Evolutionary conservation across 2,113 vertebrate species (phyloP).

Genomic region (Ictalurus furcatus): DNA sequence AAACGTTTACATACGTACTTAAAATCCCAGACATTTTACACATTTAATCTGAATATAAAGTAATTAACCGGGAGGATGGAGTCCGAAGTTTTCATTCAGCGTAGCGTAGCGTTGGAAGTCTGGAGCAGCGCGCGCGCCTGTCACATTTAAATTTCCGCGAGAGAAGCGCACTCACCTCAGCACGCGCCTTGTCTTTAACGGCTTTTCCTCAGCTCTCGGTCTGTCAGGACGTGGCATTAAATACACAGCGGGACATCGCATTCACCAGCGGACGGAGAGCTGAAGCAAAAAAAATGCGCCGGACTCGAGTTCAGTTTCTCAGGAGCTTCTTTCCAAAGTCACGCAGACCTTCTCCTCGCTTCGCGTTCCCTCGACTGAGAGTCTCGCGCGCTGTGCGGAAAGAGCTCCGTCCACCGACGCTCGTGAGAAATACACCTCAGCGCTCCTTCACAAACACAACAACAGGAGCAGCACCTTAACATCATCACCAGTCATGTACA

Average conservation of each 20-base stretch:
- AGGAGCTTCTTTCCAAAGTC: constrained; percentile 45
- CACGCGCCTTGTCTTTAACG: neutral
- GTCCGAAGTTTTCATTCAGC: neutral
- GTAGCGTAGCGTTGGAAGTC: neutral
- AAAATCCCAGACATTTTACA: neutral
- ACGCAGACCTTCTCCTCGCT: constrained; percentile 15
- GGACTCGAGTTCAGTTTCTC: neutral
- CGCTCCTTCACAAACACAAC: neutral
- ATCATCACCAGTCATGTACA: neutral
- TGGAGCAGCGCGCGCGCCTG: constrained; percentile 24
- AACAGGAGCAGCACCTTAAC: neutral
- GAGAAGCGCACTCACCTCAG: neutral
- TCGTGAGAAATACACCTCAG: constrained; percentile 61
- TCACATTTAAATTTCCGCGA: constrained; percentile 12
- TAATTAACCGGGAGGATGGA: too few species aligned
- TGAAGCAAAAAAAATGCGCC: neutral
- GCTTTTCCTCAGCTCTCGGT: neutral
- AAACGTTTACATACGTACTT: accelerated
- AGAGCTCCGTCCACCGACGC: constrained; percentile 70
- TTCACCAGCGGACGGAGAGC: neutral
- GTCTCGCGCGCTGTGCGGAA: neutral
- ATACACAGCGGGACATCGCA: neutral
- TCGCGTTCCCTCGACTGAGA: neutral
- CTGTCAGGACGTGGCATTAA: neutral
- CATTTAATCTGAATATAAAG: neutral